Base-by-base conservation (phyloP, 2,113 vertebrate genomes). In the Pungitius pungitius region DNA sequence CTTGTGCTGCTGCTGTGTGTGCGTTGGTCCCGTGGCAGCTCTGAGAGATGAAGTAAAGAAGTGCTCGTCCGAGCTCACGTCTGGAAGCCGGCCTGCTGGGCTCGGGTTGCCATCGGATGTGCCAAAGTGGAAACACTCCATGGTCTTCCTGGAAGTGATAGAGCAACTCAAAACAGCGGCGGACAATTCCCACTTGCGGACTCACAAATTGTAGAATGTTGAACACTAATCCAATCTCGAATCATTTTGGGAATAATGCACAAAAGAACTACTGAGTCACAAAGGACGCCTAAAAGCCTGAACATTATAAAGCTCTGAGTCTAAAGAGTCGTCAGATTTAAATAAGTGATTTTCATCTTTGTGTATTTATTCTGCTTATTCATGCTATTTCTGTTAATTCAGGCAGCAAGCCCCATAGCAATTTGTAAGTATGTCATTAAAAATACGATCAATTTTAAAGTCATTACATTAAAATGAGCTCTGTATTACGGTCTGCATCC, bases 51-150 rank as follows among this genome's bases (percentile, higher is more conserved):
- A 82, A 68, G 62, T 33, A 47, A 35, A 85, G 56, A n/a, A 54
- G 59, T 45, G 24, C 37, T 40, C 0, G 37, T 75, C 69, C 60
- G 74, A 75, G 71, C 68, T 82, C 63, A 81, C 69, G 75, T 63
- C 78, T 88, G 86, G 78, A 87, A 77, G 75, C 9, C 15, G 22
- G 85, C 82, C 89, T 57, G 78, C 65, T 82, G 81, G 65, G 84
- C 52, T 64, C n/a, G 7, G 6, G 67, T 33, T 65, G 66, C 51
- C 26, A 9, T 71, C 61, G 52, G 49, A 81, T 26, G 69, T 73
- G 67, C 83, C 81, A 75, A 74, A 77, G 66, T 78, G 68, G 81
- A 82, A 82, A 78, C 81, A 78, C 56, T 73, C 77, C 58, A 33
- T 10, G 18, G 62, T 82, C 62, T 82, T 88, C 51, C 75, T 77